phyloP scores from a whole-genome alignment of 2,888 invertebrate genomes.

The Thyatira batis region DNA sequence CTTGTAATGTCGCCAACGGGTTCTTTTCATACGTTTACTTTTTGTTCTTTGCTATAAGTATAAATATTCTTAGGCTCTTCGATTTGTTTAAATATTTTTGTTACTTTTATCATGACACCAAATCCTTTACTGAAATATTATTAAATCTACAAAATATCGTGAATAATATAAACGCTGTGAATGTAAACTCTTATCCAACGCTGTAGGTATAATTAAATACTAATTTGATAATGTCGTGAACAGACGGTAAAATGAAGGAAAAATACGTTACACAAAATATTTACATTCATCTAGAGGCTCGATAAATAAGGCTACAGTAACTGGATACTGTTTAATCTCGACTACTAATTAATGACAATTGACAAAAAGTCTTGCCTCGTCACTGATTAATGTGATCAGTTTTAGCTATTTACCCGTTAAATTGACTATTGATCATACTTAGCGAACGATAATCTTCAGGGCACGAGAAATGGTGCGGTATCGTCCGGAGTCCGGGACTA shows the following conservation, averaged over 20 bases:
- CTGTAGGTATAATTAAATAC: not conserved
- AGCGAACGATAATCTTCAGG: constrained; percentile 68
- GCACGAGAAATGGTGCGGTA: constrained; percentile 63
- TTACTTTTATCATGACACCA: too few relatives aligned
- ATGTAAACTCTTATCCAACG: too few relatives aligned
- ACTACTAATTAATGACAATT: constrained; percentile 39
- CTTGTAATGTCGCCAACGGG: not conserved
- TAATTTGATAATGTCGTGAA: not conserved
- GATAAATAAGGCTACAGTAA: not conserved
- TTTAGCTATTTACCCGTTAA: constrained; percentile 66
- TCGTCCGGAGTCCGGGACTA: constrained; percentile 39
- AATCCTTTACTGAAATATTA: too few relatives aligned
- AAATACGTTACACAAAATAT: not conserved
- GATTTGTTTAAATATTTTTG: too few relatives aligned
- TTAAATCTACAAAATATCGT: too few relatives aligned
- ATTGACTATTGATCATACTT: constrained; percentile 78
- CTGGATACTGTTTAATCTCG: constrained; percentile 14
- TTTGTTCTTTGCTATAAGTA: not conserved
- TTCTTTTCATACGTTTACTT: not conserved
- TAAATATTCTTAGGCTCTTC: too few relatives aligned
- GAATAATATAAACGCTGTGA: too few relatives aligned
- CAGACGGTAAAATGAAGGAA: not conserved
- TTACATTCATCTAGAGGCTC: not conserved
- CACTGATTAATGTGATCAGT: constrained; percentile 61
- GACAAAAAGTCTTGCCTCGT: constrained; percentile 47